Evolutionary conservation across 2,113 vertebrate genomes (phyloP).

Genomic region (Steatornis caripensis): DNA sequence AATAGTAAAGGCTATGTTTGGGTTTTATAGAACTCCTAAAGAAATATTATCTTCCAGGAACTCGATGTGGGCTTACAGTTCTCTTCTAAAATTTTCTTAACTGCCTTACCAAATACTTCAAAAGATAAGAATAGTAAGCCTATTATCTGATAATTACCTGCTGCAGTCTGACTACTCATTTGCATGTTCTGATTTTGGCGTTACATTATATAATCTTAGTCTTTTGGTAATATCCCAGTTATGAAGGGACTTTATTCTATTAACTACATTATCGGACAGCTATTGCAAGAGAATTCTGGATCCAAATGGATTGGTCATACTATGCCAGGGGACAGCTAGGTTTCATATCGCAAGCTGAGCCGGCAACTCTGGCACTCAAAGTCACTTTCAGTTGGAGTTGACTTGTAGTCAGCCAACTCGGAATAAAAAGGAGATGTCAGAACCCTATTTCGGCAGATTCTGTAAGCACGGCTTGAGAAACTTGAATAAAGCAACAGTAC

Average conservation of each 20-base stretch:
- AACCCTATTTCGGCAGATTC: not conserved
- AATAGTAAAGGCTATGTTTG: not conserved
- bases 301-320: not conserved
- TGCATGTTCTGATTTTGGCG: constrained; percentile 33
- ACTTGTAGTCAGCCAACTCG: not conserved
- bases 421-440: not conserved
- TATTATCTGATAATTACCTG: constrained; percentile 57
- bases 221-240: not conserved
- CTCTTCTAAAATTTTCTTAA: not conserved
- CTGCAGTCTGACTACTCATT: constrained; percentile 37
- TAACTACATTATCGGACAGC: not conserved
- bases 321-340: not conserved
- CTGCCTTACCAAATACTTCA: not conserved
- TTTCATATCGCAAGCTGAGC: not conserved
- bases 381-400: not conserved
- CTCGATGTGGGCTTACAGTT: not conserved
- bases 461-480: not conserved
- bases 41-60: not conserved
- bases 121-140: constrained; percentile 47
- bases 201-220: constrained; percentile 23
- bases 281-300: not conserved
- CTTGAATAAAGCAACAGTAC: not conserved
- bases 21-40: not conserved
- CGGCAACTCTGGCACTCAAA: not conserved
- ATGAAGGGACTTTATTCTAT: not conserved